phyloP scores from a whole-genome alignment of 2,888 invertebrate species.

The Drosophila mimetica region DNA sequence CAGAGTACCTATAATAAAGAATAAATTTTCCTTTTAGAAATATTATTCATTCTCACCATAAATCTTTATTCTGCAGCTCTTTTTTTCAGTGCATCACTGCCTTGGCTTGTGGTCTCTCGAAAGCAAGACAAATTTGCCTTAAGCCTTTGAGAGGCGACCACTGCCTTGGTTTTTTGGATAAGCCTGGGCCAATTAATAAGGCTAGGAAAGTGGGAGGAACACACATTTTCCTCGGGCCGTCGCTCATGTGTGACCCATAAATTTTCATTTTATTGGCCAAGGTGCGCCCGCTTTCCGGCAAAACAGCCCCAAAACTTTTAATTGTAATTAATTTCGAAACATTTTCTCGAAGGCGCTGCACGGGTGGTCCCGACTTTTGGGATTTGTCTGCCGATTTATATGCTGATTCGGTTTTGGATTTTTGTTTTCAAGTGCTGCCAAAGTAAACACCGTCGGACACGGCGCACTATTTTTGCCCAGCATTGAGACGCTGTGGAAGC shows the following conservation, averaged over 20 bases:
- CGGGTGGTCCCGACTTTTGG: constrained; percentile 31
- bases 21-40: too few relatives aligned
- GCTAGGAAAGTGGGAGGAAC: constrained; percentile 9
- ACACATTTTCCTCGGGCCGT: constrained; percentile 24
- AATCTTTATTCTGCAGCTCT: neutral
- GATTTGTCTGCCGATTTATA: constrained; percentile 42
- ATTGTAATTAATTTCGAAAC: constrained; percentile 75
- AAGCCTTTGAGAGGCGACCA: constrained; percentile 52
- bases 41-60: too few relatives aligned
- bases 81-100: constrained; percentile 8
- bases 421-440: constrained; percentile 74
- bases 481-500: constrained; percentile 49
- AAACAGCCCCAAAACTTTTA: constrained; percentile 61
- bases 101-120: constrained; percentile 58
- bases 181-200: constrained; percentile 69
- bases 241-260: constrained; percentile 78
- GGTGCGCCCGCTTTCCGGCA: constrained; percentile 50
- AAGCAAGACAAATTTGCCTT: constrained; percentile 65
- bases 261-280: constrained; percentile 78
- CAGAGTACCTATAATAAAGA: too few relatives aligned
- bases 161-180: constrained; percentile 27
- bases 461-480: constrained; percentile 68
- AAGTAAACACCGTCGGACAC: constrained; percentile 68
- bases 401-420: constrained; percentile 44
- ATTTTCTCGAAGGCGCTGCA: constrained; percentile 41